phyloP scores from a whole-genome alignment of 2,797 vertebrate genomes.

The Anabas testudineus region DNA sequence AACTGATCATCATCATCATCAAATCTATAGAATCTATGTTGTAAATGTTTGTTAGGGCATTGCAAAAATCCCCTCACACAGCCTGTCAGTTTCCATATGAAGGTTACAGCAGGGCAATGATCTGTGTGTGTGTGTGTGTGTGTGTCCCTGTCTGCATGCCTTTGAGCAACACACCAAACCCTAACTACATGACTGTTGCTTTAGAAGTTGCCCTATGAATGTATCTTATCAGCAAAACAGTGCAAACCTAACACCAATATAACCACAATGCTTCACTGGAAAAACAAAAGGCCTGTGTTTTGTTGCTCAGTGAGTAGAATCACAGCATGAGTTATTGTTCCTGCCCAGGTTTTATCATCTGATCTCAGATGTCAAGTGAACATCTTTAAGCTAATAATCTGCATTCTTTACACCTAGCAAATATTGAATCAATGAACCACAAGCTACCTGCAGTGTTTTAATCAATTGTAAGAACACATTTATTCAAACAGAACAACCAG shows the following conservation, averaged over 20 bases:
- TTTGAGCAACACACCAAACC: constrained; percentile 1
- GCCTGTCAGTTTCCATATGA: constrained; percentile 1
- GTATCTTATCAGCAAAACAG: not conserved
- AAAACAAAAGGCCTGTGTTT: not conserved
- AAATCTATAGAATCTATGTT: constrained; percentile 2
- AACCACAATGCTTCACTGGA: not conserved
- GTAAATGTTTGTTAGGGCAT: not conserved
- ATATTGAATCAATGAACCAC: not conserved
- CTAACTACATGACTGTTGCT: not conserved
- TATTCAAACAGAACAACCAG: no score
- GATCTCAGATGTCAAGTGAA: not conserved
- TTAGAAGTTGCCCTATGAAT: not conserved
- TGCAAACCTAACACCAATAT: not conserved
- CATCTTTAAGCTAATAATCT: not conserved
- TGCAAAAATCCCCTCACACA: constrained; percentile 16
- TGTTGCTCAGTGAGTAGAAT: not conserved
- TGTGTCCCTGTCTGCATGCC: not conserved
- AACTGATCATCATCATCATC: not conserved
- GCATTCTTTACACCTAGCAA: not conserved
- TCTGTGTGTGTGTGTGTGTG: not conserved
- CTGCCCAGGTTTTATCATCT: not conserved
- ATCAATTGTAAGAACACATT: no score
- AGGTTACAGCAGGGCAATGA: not conserved
- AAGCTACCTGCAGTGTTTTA: no score
- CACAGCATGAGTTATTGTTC: not conserved